Evolutionary conservation across 2,113 vertebrate genomes (phyloP), one percentile per base, ranked within the genome.

Genomic region (Dryoscopus gambensis): DNA sequence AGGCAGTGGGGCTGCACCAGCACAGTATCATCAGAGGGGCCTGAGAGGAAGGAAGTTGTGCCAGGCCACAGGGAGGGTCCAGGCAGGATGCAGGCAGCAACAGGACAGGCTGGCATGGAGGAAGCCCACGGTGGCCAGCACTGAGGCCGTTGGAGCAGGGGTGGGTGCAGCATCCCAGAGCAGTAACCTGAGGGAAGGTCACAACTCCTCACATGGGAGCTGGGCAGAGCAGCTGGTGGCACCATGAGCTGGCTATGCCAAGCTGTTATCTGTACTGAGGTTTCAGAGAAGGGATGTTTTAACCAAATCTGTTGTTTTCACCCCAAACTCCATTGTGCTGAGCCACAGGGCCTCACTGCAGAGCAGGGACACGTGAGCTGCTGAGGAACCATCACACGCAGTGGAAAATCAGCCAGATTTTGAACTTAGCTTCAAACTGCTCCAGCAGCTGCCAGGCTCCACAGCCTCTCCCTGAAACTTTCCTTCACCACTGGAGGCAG

Each of bases 11-110:
- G 46, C 68, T 65, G 44, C 0, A 2, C 27, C 75, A 60, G 37
- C 55, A 31, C 1, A 2, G 46, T 9, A 1, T 7, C n/a, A 3
- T 17, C 8, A 0, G n/a, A 20, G 27, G 39, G 42, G 31, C 3
- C 56, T 33, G 62, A 14, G 57, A 9, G 15, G 67, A 73, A 68
- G 49, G 42, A 22, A 42, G 22, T 3, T 0, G 6, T 11, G 2
- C 33, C 17, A 5, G 42, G 42, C 5, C 35, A 19, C n/a, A 59
- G 44, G 31, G 39, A 74, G 35, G 53, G 55, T 15, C 23, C 47
- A 55, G 57, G 37, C 21, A 40, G 57, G n/a, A 3, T 33, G 15
- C 15, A 37, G 73, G 63, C 40, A 82, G 44, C 63, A 74, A 28
- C 7, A 9, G 33, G 25, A 84, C 50, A 44, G 78, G 27, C 13